Evolutionary conservation across 1,140 invertebrate species (phyloP), one percentile per base, ranked within the genome.

Genomic region (Pseudomyrmex concolor): DNA sequence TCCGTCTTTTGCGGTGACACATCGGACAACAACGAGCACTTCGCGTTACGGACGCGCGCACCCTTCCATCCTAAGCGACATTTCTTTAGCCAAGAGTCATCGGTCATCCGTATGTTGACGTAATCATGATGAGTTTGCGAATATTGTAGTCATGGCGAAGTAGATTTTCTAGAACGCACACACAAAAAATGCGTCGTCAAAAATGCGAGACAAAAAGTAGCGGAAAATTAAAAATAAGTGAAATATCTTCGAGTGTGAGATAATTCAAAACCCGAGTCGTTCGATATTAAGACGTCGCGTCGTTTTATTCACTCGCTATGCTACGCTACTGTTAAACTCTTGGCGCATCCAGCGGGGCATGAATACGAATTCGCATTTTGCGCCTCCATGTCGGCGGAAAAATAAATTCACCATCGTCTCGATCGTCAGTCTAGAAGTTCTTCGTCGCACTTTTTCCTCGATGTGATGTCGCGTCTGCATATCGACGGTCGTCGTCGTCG

Each of bases 291-390:
- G 25, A 17, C 12, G 62, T 17, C 17, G 59, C 19, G 55, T 70
- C 19, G 5, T 66, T 54, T 45, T 64, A 59, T 80, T 70, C 54
- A 59, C 19, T 59, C 64, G 54, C 43, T 60, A 70, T 78, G 64
- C 43, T 48, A 70, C 64, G 15, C 22, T 62, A 63, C 22, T 15
- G 59, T 80, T 80, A 70, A 80, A 70, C 54, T 19, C n/a, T 50
- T 80, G 17, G 34, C 13, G 63, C 63, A 77, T 68, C 19, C 66
- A 55, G 7, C 66, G 10, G 17, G 51, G 68, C 25, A 80, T 80
- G 76, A 80, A 80, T 80, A 80, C 76, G 66, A 80, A 71, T 71
- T 59, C 66, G 22, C 43, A 25, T 70, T 71, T 80, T 59, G 51
- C 19, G 22, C 64, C 66, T 59, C 43, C 54, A 43, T 43, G 51